phyloP scores from a whole-genome alignment of 2,113 vertebrate species.

The Trogon melanurus region DNA sequence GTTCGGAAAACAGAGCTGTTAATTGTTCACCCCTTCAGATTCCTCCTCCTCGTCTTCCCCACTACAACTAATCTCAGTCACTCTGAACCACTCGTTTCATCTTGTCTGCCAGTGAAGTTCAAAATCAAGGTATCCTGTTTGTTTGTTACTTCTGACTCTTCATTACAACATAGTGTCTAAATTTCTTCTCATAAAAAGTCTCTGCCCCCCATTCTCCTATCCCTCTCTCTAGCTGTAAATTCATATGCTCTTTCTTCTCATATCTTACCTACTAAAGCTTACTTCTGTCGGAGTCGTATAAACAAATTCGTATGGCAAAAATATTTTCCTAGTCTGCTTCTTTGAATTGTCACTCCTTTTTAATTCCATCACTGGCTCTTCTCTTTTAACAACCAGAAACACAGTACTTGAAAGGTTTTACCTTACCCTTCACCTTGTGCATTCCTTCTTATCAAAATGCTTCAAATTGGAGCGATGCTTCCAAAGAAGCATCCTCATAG shows the following conservation, averaged over 20 bases:
- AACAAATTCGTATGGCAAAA: constrained; percentile 28
- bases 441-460: not conserved
- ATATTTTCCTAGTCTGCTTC: constrained; percentile 23
- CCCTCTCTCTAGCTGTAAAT: not conserved
- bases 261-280: not conserved
- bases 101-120: not conserved
- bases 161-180: not conserved
- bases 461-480: not conserved
- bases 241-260: not conserved
- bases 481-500: not conserved
- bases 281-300: not conserved
- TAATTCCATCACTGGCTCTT: not conserved
- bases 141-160: not conserved
- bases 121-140: not conserved
- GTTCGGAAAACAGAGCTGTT: constrained; percentile 2
- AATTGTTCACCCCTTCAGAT: not conserved
- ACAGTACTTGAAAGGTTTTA: not conserved
- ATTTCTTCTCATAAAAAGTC: not conserved
- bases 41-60: not conserved
- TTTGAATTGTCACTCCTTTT: constrained; percentile 38
- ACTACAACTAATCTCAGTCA: not conserved
- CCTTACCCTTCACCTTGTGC: not conserved
- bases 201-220: not conserved
- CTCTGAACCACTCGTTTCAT: not conserved
- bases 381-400: not conserved